Evolutionary conservation across 2,888 invertebrate species (phyloP), one percentile per base, ranked within the genome.

Genomic region (Tetranychus piercei): DNA sequence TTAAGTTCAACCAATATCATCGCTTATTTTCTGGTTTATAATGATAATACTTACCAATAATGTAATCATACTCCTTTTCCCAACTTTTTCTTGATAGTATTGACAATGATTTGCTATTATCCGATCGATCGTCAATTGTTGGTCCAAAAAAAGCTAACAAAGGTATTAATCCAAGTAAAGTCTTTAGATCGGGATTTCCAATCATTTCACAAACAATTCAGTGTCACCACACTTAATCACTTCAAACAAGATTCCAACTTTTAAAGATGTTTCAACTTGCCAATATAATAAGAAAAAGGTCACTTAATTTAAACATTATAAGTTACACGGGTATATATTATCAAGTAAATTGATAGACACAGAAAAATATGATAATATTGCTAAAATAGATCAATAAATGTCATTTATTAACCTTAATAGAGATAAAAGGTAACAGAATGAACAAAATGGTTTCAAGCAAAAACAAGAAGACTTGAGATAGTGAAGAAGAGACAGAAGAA

Each of bases 51-150:
- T 71, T 20, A 71, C 71, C 71, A 44, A 71, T 71, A 11, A 71
- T 71, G 15, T 71, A 71, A 34, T 71, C 71, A 71, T 71, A 71
- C 18, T 71, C 71, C 34, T 71, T 45, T 18, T 71, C 71, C 71
- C 71, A 71, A 71, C 44, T 71, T 18, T 71, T 69, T 23, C 69
- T 18, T 1, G 22, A 20, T 23, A 23, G 22, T 11, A 69, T 8
- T 9, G 34, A 69, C 11, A 11, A 23, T 69, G 20, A 23, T 23
- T 69, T 23, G 5, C 9, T 15, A 23, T 69, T 69, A 23, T 69
- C 69, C 20, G 69, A 20, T 20, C 69, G 20, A 69, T 69, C 34
- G 34, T 69, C 69, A 11, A 69, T 69, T 20, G 22, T 69, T 20
- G 69, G 20, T 2, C 34, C 34, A 23, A 69, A 69, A 20, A 69